These are phyloP conservation scores for Bufo gargarizans DNA, from an alignment of 2,113 vertebrate genomes.

Conservation along the genomic window DNA sequence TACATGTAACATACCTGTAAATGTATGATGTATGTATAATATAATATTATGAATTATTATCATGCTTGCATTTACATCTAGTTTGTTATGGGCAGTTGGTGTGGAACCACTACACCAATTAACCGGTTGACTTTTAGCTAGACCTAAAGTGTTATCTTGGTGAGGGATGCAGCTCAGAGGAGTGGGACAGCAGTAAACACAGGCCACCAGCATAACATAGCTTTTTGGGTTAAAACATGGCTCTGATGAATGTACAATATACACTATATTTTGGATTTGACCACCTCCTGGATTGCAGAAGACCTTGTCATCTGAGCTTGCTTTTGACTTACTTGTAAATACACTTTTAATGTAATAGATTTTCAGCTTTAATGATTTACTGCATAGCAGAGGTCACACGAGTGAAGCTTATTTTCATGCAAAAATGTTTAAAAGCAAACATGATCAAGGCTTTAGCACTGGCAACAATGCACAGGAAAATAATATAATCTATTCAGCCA, in stretches of 20 bases:
- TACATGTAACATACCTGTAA: too few species aligned
- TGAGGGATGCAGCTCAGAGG: too few species aligned
- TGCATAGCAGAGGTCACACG: not conserved
- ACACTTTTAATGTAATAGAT: not conserved
- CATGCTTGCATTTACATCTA: not conserved
- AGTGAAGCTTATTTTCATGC: constrained; percentile 1
- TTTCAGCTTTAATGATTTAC: not conserved
- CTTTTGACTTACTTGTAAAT: not conserved
- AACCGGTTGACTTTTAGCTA: too few species aligned
- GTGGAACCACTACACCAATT: too few species aligned
- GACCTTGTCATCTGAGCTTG: not conserved
- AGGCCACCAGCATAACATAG: too few species aligned
- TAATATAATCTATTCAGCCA: not conserved
- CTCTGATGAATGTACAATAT: not conserved
- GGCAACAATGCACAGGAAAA: not conserved
- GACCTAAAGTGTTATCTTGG: too few species aligned
- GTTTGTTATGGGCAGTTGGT: not conserved
- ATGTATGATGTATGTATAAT: too few species aligned
- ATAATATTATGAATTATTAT: not conserved
- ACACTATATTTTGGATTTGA: not conserved
- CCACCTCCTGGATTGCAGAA: not conserved
- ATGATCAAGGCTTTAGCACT: not conserved
- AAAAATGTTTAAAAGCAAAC: constrained; percentile 3
- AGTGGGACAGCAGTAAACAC: too few species aligned
- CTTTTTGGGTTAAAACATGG: not conserved